phyloP scores from a whole-genome alignment of 2,113 vertebrate species.

The Chaetorhynchus papuensis region DNA sequence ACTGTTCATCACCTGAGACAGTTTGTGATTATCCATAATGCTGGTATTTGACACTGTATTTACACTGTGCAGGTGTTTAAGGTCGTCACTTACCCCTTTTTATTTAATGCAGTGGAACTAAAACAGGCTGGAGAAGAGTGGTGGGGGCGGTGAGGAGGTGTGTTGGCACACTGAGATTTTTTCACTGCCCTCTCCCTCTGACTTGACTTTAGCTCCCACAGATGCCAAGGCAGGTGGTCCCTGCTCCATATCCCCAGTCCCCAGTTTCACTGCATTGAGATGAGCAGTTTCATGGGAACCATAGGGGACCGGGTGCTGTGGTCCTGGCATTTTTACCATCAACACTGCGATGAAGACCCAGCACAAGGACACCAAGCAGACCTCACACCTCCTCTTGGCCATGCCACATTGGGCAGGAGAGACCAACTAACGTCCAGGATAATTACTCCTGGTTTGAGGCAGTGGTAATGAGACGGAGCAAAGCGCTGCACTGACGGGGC shows the following conservation, averaged over 20 bases:
- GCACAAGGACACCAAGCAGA: neutral
- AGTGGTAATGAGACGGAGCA: neutral
- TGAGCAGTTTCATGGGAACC: neutral
- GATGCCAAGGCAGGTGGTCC: neutral
- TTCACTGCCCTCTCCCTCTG: accelerated
- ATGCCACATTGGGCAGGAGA: neutral
- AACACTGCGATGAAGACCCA: accelerated
- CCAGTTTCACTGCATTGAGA: neutral
- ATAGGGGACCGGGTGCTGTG: accelerated
- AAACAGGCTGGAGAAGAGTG: neutral
- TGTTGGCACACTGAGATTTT: neutral
- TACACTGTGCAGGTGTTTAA: neutral
- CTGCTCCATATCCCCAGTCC: neutral
- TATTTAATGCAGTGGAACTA: neutral
- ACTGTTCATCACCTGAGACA: neutral
- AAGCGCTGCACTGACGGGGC: accelerated
- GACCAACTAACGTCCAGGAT: accelerated
- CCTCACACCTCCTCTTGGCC: neutral
- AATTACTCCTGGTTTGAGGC: conserved; percentile 3
- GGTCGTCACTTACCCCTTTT: neutral
- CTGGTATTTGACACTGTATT: neutral
- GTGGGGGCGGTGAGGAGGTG: neutral
- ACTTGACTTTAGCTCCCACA: neutral
- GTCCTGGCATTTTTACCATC: neutral
- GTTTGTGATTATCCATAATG: neutral